Percentiles rank a stretch among this genome's conserved stretches.
Evolutionary conservation across 2,888 invertebrate species (phyloP).

Genomic region (Axea sp.): DNA sequence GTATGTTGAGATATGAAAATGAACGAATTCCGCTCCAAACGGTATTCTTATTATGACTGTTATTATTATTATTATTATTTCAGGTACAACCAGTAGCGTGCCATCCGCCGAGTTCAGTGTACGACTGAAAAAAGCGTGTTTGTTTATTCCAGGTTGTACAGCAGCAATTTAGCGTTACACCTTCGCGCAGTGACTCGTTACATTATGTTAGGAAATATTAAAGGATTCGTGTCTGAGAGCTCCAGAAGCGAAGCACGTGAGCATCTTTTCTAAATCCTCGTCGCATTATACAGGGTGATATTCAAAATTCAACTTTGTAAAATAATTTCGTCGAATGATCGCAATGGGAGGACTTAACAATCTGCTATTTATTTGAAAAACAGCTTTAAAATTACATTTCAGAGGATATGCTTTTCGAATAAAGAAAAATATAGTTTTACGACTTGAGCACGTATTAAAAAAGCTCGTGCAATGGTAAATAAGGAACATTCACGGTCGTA

Average conservation of each 20-base stretch:
- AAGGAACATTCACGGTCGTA: conserved; percentile 41
- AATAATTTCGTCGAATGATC: conserved; percentile 10
- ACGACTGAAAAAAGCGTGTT: conserved; percentile 22
- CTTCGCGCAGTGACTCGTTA: conserved; percentile 14
- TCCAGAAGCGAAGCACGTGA: conserved; percentile 21
- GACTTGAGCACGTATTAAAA: conserved; percentile 5
- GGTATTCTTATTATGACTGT: no score
- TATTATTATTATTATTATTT: conserved; percentile 38
- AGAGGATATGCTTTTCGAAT: background rate
- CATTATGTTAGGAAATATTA: conserved; percentile 42
- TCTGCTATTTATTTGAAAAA: no score
- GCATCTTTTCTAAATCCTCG: conserved; percentile 24
- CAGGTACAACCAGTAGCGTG: conserved; percentile 15
- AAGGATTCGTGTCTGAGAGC: conserved; percentile 32
- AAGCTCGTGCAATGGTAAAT: conserved; percentile 20
- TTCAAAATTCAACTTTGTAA: background rate
- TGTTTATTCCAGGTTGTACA: conserved; percentile 41
- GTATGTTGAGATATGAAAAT: conserved; percentile 21
- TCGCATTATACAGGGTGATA: conserved; percentile 1
- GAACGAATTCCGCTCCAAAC: conserved; percentile 12
- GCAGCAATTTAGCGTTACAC: conserved; percentile 16
- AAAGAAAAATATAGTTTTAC: background rate
- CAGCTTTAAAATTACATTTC: background rate
- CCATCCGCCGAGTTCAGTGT: conserved; percentile 7
- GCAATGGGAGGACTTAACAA: background rate